phyloP scores from a whole-genome alignment of 2,113 vertebrate genomes.

The Platanista minor region DNA sequence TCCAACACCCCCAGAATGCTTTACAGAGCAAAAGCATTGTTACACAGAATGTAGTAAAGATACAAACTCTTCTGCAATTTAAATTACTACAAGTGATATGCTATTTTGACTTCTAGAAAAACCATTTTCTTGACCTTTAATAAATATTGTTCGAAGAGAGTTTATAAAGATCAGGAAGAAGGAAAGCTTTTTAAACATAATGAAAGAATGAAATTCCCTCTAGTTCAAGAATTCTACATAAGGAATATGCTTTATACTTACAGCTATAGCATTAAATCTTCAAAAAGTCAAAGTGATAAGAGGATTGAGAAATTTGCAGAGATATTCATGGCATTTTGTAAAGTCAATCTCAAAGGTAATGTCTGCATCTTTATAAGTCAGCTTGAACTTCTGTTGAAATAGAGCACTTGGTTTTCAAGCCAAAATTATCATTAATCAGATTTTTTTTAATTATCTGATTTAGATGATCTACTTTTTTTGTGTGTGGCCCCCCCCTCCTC shows the following conservation, averaged over 20 bases:
- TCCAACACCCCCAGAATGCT: neutral
- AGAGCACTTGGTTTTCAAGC: neutral
- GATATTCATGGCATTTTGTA: neutral
- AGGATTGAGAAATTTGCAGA: neutral
- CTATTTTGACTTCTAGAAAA: neutral
- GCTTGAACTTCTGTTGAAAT: neutral
- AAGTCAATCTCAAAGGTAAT: neutral
- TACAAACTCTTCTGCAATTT: neutral
- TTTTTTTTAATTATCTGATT: neutral
- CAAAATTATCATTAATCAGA: neutral
- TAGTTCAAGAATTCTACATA: neutral
- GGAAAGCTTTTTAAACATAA: neutral
- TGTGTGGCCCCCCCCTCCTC: no score
- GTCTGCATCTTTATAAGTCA: slow-evolving; percentile 19
- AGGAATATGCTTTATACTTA: neutral
- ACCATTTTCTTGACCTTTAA: slow-evolving; percentile 3
- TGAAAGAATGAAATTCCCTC: neutral
- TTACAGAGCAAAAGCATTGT: neutral
- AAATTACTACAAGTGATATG: neutral
- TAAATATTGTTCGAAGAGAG: neutral
- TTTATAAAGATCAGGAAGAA: neutral
- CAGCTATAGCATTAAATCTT: neutral
- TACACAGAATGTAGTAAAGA: neutral
- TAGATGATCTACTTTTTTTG: slow-evolving; percentile 44
- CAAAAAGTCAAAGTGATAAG: neutral